Evolutionary conservation across 1,140 invertebrate genomes (phyloP).

Genomic region (Grapholita molesta): DNA sequence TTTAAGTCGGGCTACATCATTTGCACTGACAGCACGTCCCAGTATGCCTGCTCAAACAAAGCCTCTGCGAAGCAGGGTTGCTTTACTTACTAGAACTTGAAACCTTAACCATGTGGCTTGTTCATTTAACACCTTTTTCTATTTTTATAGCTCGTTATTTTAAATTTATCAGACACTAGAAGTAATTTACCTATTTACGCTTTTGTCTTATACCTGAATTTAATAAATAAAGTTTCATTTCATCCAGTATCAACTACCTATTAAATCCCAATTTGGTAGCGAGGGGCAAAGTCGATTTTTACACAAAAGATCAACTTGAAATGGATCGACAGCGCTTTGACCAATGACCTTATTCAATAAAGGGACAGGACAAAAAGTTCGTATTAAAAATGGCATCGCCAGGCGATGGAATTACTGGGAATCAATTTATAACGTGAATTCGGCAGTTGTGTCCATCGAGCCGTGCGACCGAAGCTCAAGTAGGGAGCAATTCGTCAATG

Average conservation of each 20-base stretch:
- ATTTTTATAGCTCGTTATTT: background rate
- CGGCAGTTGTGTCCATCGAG: constrained; percentile 29
- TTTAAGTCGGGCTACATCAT: too few species aligned
- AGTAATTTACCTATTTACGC: background rate
- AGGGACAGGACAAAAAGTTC: constrained; percentile 13
- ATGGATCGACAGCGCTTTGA: constrained; percentile 11
- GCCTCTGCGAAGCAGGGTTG: too few species aligned
- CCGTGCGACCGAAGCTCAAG: constrained; percentile 27
- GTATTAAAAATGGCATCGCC: constrained; percentile 10
- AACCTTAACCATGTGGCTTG: too few species aligned
- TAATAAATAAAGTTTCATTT: background rate
- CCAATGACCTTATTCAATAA: constrained; percentile 17
- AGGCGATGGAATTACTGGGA: constrained; percentile 30
- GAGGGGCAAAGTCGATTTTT: background rate
- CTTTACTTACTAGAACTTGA: too few species aligned
- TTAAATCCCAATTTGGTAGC: background rate
- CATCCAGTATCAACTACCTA: background rate
- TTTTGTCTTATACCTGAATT: background rate
- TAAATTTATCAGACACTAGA: background rate
- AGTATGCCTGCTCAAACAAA: too few species aligned
- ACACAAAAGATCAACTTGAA: background rate
- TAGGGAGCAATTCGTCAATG: constrained; percentile 42
- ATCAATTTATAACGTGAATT: constrained; percentile 49
- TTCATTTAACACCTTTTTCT: background rate
- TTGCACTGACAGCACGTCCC: too few species aligned